Conservation (phyloP, 2,797 vertebrate genomes). For the Muscicapa striata region DNA sequence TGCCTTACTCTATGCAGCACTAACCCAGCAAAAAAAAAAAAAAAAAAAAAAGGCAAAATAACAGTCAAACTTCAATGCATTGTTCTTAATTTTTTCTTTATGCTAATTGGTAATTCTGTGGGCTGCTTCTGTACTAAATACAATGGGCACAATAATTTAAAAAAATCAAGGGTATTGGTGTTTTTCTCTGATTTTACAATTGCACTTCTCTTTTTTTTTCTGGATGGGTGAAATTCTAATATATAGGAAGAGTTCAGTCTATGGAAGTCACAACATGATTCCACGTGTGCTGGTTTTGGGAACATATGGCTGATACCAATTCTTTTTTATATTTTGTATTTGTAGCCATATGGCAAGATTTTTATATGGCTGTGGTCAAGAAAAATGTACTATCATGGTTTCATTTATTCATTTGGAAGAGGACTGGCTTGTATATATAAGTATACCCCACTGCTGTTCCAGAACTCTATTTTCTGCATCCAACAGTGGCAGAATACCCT, state of each 20-base stretch:
- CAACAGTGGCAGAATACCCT: neutral
- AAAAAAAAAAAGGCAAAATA: neutral
- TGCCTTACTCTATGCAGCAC: constrained; percentile 74
- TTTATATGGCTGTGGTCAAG: neutral
- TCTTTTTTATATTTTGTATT: neutral
- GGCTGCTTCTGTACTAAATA: constrained; percentile 73
- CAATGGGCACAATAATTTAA: constrained; percentile 46
- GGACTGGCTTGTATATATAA: neutral
- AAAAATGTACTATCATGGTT: neutral
- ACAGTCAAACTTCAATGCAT: constrained; percentile 69
- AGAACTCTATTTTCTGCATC: neutral
- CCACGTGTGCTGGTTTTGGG: neutral
- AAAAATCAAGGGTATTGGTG: constrained; percentile 63
- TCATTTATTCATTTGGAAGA: neutral
- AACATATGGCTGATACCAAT: neutral
- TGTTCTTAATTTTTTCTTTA: constrained; percentile 73
- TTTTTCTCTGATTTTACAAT: constrained; percentile 55
- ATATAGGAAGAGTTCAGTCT: constrained; percentile 77
- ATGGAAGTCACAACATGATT: constrained; percentile 37
- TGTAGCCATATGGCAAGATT: neutral
- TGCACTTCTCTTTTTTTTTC: constrained; percentile 54
- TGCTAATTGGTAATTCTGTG: constrained; percentile 72
- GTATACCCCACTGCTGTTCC: neutral
- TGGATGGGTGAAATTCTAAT: constrained; percentile 47
- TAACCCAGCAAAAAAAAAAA: constrained; percentile 72